Evolutionary conservation across 2,113 vertebrate genomes (phyloP).

Genomic region (Pyxicephalus adspersus): DNA sequence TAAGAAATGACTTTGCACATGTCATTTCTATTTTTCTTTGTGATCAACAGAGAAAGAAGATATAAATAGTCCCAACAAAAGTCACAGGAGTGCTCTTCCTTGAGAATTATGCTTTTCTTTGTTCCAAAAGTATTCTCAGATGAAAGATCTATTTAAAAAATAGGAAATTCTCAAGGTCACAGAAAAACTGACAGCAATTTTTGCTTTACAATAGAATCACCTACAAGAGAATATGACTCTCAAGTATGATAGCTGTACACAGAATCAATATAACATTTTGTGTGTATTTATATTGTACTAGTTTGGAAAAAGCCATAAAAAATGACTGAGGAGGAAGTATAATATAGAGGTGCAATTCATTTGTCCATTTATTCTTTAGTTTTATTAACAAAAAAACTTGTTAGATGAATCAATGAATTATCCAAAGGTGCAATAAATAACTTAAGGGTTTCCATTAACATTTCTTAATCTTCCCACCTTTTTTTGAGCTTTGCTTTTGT

Average conservation of each 20-base stretch:
- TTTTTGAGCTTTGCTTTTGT: too few species aligned
- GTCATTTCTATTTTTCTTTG: slow-evolving; percentile 5
- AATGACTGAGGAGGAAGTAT: too few species aligned
- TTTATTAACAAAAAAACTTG: too few species aligned
- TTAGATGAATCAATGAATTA: too few species aligned
- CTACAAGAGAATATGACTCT: not conserved
- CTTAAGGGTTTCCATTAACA: too few species aligned
- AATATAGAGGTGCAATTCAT: too few species aligned
- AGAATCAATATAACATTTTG: not conserved
- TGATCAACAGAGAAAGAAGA: slow-evolving; percentile 1
- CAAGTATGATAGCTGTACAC: too few species aligned
- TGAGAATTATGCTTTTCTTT: not conserved
- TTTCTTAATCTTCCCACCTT: too few species aligned
- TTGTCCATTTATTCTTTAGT: too few species aligned
- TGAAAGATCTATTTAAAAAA: not conserved
- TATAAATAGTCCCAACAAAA: slow-evolving; percentile 11
- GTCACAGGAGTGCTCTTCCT: not conserved
- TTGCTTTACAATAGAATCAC: not conserved
- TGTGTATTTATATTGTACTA: too few species aligned
- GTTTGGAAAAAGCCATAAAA: too few species aligned
- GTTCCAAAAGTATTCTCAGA: not conserved
- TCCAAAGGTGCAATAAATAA: too few species aligned
- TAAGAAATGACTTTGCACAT: slow-evolving; percentile 26
- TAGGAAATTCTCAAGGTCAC: not conserved
- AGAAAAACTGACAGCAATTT: not conserved